Base-by-base conservation (phyloP, 2,797 vertebrate species). In the Geotria australis region DNA sequence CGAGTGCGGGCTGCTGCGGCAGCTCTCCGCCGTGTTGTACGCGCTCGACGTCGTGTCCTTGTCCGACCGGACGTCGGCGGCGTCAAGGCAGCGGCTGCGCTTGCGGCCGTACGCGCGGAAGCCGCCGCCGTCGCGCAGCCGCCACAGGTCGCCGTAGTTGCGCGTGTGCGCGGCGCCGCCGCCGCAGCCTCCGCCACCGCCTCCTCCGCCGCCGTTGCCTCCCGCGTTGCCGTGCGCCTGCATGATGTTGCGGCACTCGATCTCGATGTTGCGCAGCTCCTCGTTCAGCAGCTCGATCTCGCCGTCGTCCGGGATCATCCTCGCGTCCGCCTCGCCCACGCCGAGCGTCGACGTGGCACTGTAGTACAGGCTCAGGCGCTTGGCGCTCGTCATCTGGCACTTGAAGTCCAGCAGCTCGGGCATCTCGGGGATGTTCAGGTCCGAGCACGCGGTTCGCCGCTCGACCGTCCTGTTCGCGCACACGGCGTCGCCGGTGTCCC, bases 221-320 rank as follows among this genome's bases (percentile, higher is more conserved):
- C n/a, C n/a, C n/a, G n/a, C n/a, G 24, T 38, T 38, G 24, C 24
- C 24, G 63, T 95, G 86, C 46, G 85, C 83, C 66, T 86, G 78
- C 83, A 94, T 93, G 70, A 96, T 94, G 64, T 76, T 95, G 68
- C 93, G 86, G 70, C 89, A 96, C 70, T 96, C 91, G 10, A 98
- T 75, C 72, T 94, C 86, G 1, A 98, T 89, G 63, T 71, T 84
- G 65, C 82, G 83, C 62, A 98, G 70, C 72, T 98, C 91, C 66
- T 84, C 83, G 0, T 94, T 91, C 56, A 98, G 77, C 69, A 91
- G 68, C 46, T 82, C 81, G 3, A 96, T 75, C 69, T 96, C 89
- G 1, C 77, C 81, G 61, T 91, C 80, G 24, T 24, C 24, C 24
- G 24, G 24, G 24, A 38, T 38, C n/a, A 38, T 38, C n/a, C 79